Conservation (phyloP, 2,888 invertebrate genomes). For the Orchesella flavescens region DNA sequence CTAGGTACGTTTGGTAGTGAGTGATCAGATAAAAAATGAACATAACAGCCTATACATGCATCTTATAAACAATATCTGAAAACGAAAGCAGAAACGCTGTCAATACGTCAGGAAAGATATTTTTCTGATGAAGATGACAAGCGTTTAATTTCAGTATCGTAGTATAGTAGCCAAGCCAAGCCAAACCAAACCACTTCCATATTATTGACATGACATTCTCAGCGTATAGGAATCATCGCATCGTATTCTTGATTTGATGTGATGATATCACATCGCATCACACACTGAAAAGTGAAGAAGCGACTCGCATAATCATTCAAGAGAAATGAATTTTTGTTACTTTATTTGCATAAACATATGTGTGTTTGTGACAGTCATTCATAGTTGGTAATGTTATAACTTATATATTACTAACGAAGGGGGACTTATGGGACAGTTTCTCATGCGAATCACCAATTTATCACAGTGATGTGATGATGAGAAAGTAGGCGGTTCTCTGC, state of each 20-base stretch:
- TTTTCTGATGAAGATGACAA: constrained; percentile 29
- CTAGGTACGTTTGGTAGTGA: constrained; percentile 21
- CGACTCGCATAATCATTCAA: not conserved
- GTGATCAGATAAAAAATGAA: constrained; percentile 14
- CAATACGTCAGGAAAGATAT: constrained; percentile 3
- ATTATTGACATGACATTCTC: constrained; percentile 21
- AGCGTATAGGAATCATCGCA: not conserved
- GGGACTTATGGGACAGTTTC: constrained; percentile 26
- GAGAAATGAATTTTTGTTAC: not conserved
- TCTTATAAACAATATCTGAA: constrained; percentile 14
- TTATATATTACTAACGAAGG: too few relatives aligned
- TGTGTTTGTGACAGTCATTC: not conserved
- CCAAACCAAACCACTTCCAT: too few relatives aligned
- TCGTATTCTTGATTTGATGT: not conserved
- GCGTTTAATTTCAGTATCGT: constrained; percentile 17
- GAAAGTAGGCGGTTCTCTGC: constrained; percentile 40
- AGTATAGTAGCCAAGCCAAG: not conserved
- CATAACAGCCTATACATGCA: not conserved
- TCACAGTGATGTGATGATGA: constrained; percentile 32
- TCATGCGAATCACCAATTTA: constrained; percentile 40
- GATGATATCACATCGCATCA: not conserved
- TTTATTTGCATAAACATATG: not conserved
- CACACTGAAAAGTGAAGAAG: not conserved
- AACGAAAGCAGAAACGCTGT: constrained; percentile 32
- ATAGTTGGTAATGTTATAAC: too few relatives aligned